Base-by-base conservation (phyloP, 2,888 invertebrate genomes). In the Caenorhabditis parvicauda region DNA sequence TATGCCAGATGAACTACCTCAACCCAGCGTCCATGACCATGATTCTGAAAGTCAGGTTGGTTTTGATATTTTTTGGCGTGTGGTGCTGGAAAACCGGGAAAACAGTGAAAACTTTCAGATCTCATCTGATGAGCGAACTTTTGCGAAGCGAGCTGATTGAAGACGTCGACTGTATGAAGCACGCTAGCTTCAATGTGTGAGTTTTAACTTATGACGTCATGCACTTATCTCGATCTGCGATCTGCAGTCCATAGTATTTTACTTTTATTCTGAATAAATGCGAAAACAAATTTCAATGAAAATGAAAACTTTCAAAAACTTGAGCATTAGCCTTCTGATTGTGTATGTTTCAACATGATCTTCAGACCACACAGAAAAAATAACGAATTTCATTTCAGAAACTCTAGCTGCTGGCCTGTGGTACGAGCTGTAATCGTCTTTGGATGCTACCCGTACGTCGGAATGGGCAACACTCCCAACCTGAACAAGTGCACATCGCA, bases 391-490 rank as follows among this genome's bases (percentile, higher is more conserved):
- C 29, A 17, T n/a, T n/a, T n/a, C 21, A 46, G 38, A 19, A 39
- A 60, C 45, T 88, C 90, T 0, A 88, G 89, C 74, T 89, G 89
- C 79, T 92, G 91, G 91, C 88, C 91, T 12, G 87, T 94, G 52
- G 88, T 96, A 0, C 94, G 94, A 81, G 90, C 90, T 0, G 90
- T 91, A 1, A 84, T 95, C 29, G 88, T 88, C 25, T 89, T 90
- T 3, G 94, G 95, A 0, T 85, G 90, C 58, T 95, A 94, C 83
- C 95, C 96, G 0, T 90, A 91, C 72, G 82, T 95, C 41, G 89
- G 90, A 27, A 70, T 74, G 3, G 89, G 1, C 88, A 89, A n/a
- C n/a, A n/a, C n/a, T n/a, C n/a, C n/a, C n/a, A n/a, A n/a, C n/a
- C n/a, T n/a, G n/a, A n/a, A n/a, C n/a, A n/a, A n/a, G n/a, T n/a